Conservation (phyloP, 2,797 vertebrate genomes). For the Hemitrygon akajei region DNA sequence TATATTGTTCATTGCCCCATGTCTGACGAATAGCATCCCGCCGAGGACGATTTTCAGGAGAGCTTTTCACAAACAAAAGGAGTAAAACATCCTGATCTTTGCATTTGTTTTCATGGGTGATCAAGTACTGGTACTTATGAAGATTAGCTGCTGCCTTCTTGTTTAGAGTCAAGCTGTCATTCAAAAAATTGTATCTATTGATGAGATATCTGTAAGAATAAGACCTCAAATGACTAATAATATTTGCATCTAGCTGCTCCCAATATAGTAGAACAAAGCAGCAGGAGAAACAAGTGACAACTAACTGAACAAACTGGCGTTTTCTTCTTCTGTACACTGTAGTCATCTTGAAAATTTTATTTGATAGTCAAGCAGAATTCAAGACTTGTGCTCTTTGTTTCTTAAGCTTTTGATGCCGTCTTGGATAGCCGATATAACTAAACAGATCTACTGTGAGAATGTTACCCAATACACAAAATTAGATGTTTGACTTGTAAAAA, state of each 20-base stretch:
- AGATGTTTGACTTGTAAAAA: neutral
- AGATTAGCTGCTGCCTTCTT: slow-evolving; percentile 51
- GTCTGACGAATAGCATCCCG: slow-evolving; percentile 76
- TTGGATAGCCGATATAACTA: neutral
- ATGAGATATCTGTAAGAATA: slow-evolving; percentile 81
- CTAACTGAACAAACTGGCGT: slow-evolving; percentile 68
- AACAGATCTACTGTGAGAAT: neutral
- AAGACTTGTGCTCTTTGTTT: neutral
- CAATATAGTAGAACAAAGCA: slow-evolving; percentile 71
- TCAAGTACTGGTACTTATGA: slow-evolving; percentile 66
- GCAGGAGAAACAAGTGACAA: slow-evolving; percentile 67
- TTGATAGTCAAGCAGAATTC: neutral
- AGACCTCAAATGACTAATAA: slow-evolving; percentile 77
- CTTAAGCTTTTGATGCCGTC: neutral
- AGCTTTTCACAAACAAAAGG: slow-evolving; percentile 79
- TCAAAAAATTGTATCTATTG: slow-evolving; percentile 80
- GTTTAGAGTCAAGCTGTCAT: slow-evolving; percentile 62
- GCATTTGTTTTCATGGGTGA: slow-evolving; percentile 79
- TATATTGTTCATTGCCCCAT: slow-evolving; percentile 79
- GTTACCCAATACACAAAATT: neutral
- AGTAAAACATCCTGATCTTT: slow-evolving; percentile 65
- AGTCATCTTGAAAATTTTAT: slow-evolving; percentile 66
- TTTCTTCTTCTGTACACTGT: slow-evolving; percentile 69
- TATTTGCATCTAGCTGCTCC: slow-evolving; percentile 65
- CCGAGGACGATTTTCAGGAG: slow-evolving; percentile 68